Base-by-base conservation (phyloP, 2,888 invertebrate species). In the Monochamus alternatus region DNA sequence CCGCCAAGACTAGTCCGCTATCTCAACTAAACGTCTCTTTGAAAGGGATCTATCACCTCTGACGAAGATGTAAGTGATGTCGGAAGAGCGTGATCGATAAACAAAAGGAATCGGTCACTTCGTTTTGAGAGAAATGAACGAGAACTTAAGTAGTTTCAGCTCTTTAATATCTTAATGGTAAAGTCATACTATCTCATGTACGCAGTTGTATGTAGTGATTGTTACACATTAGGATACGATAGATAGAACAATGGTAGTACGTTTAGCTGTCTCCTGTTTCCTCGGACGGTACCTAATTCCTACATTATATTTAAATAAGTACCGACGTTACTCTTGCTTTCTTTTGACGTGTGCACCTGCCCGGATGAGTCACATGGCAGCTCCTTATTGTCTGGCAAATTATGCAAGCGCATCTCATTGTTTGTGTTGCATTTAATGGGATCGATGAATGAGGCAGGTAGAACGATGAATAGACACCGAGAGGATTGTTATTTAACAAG, bases 301-400 rank as follows among this genome's bases (percentile, higher is more conserved):
- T 59, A 58, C 68, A 68, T 68, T 68, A 68, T 68, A 68, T 68
- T 68, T 59, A 68, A 68, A 68, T 68, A 68, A 43, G 68, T 43
- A 58, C 43, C 43, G 58, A 43, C 58, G 14, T 68, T 68, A 68
- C 68, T 68, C 58, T 68, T 68, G 68, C 58, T 68, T 68, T 68
- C 68, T 59, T 68, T 68, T 68, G 43, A 68, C 58, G 58, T 43
- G 58, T 68, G 68, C 68, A 68, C 68, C 68, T 68, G 68, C 44
- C 68, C 68, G 55, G 38, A 58, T 66, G 66, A 66, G 52, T 66
- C 66, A 66, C 55, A 31, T 1, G 38, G 55, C n/a, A 14, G 44
- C 44, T 30, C 44, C 65, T 31, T 31, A 65, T 66, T 66, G 66
- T 66, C 66, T 51, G 66, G 66, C 66, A 44, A 58, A 68, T 68